Evolutionary conservation across 2,888 invertebrate species (phyloP).

Genomic region (Habroteleia sp.): DNA sequence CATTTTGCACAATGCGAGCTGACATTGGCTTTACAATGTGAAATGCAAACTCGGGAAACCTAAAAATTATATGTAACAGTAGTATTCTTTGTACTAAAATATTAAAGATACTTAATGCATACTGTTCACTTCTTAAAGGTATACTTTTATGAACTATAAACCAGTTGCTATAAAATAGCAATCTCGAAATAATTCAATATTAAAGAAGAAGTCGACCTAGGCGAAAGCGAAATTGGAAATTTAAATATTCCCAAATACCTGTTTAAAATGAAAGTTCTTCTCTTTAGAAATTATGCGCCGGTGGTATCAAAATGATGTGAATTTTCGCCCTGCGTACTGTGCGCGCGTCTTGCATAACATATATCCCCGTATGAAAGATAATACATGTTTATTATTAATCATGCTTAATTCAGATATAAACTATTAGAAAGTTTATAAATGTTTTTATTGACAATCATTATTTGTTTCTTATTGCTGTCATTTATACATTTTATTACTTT

Average conservation of each 20-base stretch:
- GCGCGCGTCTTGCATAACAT: no score
- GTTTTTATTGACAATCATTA: background rate
- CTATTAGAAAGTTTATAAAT: slow-evolving; percentile 20
- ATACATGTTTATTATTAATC: slow-evolving; percentile 31
- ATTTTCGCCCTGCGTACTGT: slow-evolving; percentile 37
- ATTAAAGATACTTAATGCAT: slow-evolving; percentile 1
- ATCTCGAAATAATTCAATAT: slow-evolving; percentile 12
- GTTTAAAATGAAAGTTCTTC: slow-evolving; percentile 52
- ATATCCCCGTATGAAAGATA: slow-evolving; percentile 10
- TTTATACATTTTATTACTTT: background rate
- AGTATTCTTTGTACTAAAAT: no score
- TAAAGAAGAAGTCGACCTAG: slow-evolving; percentile 30
- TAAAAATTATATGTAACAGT: no score
- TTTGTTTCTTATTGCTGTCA: background rate
- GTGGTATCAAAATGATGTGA: slow-evolving; percentile 33
- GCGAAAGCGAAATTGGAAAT: slow-evolving; percentile 60
- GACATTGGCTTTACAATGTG: no score
- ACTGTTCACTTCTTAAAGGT: background rate
- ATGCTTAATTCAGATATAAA: slow-evolving; percentile 2
- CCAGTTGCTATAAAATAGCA: slow-evolving; percentile 3
- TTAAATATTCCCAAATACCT: slow-evolving; percentile 49
- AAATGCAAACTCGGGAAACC: no score
- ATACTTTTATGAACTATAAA: slow-evolving; percentile 21
- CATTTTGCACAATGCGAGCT: no score
- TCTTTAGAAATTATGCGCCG: slow-evolving; percentile 37